Evolutionary conservation across 2,888 invertebrate genomes (phyloP), one percentile per base, ranked within the genome.

Genomic region (Agriopis aurantiaria): DNA sequence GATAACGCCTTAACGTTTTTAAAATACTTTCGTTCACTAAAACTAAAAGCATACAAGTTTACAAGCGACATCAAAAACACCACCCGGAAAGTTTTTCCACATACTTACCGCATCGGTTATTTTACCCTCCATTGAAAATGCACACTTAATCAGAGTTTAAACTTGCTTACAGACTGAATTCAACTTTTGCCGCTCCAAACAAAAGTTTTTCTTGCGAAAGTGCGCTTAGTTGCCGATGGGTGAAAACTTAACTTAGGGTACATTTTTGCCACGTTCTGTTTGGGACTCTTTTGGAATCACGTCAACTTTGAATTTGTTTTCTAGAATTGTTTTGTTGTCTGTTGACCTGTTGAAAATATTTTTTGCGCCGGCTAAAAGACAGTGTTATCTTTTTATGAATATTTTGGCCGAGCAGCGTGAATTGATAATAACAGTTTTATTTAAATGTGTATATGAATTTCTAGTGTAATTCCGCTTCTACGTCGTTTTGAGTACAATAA

Each of bases 91-190:
- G 52, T 62, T 62, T 51, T 60, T 52, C 53, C 53, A n/a, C 33
- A 43, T 51, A 62, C 53, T 62, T 62, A 53, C 62, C 45, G 45
- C 49, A 43, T 17, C 59, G 51, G 43, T 62, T 62, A 62, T 62
- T 62, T 55, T 53, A 45, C 62, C 53, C 62, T 62, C 62, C 53
- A 62, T 62, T 62, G 62, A 62, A 60, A 66, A 23, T 66, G 60
- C 60, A 66, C 59, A 23, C 55, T 49, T 62, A 62, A 67, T 56
- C 61, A 62, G 41, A 68, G 46, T 45, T 52, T 63, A 52, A 58
- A 46, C 57, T 40, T 60, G 52, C 59, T 68, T 52, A 45, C 62
- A 9, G 17, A 58, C 52, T 46, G 58, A 48, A 67, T 63, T 46
- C 52, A 63, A 63, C 68, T 63, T 61, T 46, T 52, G 45, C 43